phyloP scores from a whole-genome alignment of 2,888 invertebrate species.

The Agrotis exclamationis region DNA sequence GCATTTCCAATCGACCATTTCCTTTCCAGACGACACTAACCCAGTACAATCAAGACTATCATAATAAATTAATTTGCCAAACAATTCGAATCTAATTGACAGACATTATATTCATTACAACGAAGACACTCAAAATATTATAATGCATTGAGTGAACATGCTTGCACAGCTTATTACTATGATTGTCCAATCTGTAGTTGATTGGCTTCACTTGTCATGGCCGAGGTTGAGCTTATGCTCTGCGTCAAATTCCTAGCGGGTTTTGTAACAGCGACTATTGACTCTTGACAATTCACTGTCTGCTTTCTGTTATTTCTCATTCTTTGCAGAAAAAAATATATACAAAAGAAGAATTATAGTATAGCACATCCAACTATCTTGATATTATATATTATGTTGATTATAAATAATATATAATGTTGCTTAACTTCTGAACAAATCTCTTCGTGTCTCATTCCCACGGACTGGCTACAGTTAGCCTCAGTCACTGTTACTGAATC shows the following conservation, averaged over 20 bases:
- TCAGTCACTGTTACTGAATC: conserved; percentile 35
- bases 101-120: conserved; percentile 65
- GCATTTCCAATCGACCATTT: conserved; percentile 36
- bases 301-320: not conserved
- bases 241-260: conserved; percentile 30
- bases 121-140: conserved; percentile 66
- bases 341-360: conserved; percentile 42
- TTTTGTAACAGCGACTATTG: conserved; percentile 37
- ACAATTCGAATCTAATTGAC: conserved; percentile 73
- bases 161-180: conserved; percentile 42
- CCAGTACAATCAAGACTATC: conserved; percentile 59
- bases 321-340: conserved; percentile 37
- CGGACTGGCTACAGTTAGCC: not conserved
- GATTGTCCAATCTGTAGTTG: conserved; percentile 35
- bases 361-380: conserved; percentile 37
- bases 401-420: too few relatives aligned
- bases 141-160: conserved; percentile 52
- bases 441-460: conserved; percentile 20
- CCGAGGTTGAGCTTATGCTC: conserved; percentile 54
- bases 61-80: conserved; percentile 69
- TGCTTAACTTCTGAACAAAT: conserved; percentile 16
- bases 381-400: too few relatives aligned
- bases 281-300: conserved; percentile 37
- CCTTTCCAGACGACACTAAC: conserved; percentile 28
- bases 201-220: conserved; percentile 35